Base-by-base conservation (phyloP, 2,113 vertebrate species). In the Colius striatus region DNA sequence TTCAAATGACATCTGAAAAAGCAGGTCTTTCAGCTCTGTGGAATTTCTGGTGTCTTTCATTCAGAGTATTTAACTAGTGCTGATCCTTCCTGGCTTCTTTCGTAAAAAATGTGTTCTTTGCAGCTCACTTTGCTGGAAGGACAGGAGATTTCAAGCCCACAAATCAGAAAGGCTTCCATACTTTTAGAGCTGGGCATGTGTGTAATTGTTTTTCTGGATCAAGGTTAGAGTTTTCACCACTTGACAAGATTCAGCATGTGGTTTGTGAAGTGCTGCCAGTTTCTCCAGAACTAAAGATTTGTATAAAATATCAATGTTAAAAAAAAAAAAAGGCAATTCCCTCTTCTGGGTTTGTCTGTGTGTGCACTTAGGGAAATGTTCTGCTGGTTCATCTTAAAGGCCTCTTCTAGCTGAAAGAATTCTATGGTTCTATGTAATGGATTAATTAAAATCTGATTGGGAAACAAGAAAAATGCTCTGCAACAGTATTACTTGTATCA, bases 181-280 rank as follows among this genome's bases (percentile, higher is more conserved):
- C 92, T 85, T 48, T 88, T 63, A n/a, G 80, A 86, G 61, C 3
- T 86, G 65, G 32, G 65, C 65, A 86, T 86, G 87, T 92, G 90
- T 10, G 1, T 60, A 74, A 36, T 79, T 84, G 90, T 65, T 90
- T 84, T 85, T 57, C 79, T 95, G 92, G 88, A 96, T 84, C 61
- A 74, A 63, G 65, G 88, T 83, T 55, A 94, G 51, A 94, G 38
- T 74, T 90, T 93, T 78, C 68, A 74, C 48, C 43, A 36, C 55
- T 63, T 91, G 65, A 92, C 88, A 94, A 89, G 82, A 90, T 84
- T 90, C 60, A 93, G 61, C 79, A 81, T 83, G 85, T 72, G 72
- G 63, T 77, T 96, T 89, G 48, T 87, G 72, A 90, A 72, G 22
- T 54, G 65, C 57, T 95, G 75, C 85, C 88, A 90, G 85, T 77